Base-by-base conservation (phyloP, 2,113 vertebrate species). In the Cyanoderma ruficeps region DNA sequence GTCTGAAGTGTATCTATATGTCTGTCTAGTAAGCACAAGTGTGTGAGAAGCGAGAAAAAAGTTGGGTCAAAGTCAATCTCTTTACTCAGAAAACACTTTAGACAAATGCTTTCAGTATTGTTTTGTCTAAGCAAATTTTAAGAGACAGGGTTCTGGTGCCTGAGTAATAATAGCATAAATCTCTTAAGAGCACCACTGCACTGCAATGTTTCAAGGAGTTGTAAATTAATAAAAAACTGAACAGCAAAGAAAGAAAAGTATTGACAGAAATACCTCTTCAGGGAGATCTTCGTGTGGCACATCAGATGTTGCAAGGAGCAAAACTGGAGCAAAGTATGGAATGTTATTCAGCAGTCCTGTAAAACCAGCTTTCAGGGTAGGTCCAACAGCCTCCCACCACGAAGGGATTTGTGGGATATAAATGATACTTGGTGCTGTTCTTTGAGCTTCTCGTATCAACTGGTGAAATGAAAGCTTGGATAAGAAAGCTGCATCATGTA, bases 371-470 rank as follows among this genome's bases (percentile, higher is more conserved):
- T 98, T 99, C 85, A 99, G 56, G 2, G 98, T 98, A 19, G 95
- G 94, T 84, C 98, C 98, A 87, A 98, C 95, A 1, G 98, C 98
- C 67, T 99, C 99, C 99, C 99, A 99, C 99, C 99, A 99, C 42
- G 96, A 96, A 85, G 98, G 97, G 31, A 99, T 98, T 91, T 98
- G 98, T 83, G 99, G 99, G 77, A 99, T 96, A 95, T 99, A 99
- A 49, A 99, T 85, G 79, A 99, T 98, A 87, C 99, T 99, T 56
- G 99, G 99, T 57, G 99, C 98, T 42, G 98, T 99, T 79, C 98
- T 98, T 95, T 98, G 99, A 63, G 99, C 99, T 97, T 99, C 99
- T 88, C 97, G 97, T 86, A 99, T 99, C 92, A 99, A 74, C 99
- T 99, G 89, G 53, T 30, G 93, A 88, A 84, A 92, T 6, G 44